These are phyloP conservation scores for Ennomos fuscantarius DNA, from an alignment of 2,888 invertebrate genomes.

Conservation along the genomic window DNA sequence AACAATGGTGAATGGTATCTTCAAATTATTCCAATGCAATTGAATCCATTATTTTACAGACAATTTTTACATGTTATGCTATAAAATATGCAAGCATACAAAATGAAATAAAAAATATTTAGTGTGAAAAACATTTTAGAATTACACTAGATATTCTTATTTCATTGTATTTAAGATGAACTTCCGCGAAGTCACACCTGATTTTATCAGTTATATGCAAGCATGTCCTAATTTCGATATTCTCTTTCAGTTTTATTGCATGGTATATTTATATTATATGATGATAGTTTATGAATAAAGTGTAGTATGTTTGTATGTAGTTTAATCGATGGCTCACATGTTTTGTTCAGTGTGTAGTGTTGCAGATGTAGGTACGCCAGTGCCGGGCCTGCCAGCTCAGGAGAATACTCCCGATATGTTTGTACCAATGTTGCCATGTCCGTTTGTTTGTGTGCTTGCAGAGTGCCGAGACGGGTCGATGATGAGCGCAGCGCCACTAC, in stretches of 20 bases:
- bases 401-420: slow-evolving; percentile 48
- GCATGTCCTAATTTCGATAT: slow-evolving; percentile 42
- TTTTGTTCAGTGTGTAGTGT: slow-evolving; percentile 78
- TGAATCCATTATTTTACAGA: slow-evolving; percentile 61
- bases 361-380: slow-evolving; percentile 77
- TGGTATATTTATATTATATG: slow-evolving; percentile 39
- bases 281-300: slow-evolving; percentile 33
- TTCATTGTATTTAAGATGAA: too few relatives aligned
- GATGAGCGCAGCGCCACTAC: slow-evolving; percentile 58
- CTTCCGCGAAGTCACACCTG: too few relatives aligned
- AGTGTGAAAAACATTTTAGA: too few relatives aligned
- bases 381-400: slow-evolving; percentile 66
- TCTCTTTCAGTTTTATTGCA: slow-evolving; percentile 66
- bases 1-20: slow-evolving; percentile 21
- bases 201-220: too few relatives aligned
- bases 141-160: too few relatives aligned
- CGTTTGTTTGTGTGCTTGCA: slow-evolving; percentile 81
- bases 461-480: slow-evolving; percentile 56
- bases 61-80: slow-evolving; percentile 39
- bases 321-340: slow-evolving; percentile 42
- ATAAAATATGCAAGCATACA: too few relatives aligned
- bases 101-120: too few relatives aligned
- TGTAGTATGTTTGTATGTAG: slow-evolving; percentile 40
- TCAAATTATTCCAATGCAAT: slow-evolving; percentile 41
- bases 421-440: slow-evolving; percentile 77